Evolutionary conservation across 2,888 invertebrate genomes (phyloP).

Genomic region (Agrotis ipsilon): DNA sequence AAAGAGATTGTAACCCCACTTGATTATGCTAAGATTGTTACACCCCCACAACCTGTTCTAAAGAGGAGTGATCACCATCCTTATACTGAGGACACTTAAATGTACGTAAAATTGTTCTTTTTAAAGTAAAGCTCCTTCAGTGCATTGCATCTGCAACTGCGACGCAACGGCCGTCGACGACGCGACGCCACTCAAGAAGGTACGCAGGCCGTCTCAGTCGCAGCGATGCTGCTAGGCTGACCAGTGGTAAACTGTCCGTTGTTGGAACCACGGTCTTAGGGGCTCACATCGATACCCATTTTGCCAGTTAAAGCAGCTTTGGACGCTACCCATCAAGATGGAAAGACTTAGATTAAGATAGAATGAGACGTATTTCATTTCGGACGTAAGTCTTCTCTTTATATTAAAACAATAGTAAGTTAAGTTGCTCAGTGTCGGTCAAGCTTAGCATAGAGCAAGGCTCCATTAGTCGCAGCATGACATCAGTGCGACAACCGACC

Average conservation of each 20-base stretch:
- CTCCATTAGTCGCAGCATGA: too few species aligned
- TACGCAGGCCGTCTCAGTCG: too few species aligned
- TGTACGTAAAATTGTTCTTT: not conserved
- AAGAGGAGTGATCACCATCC: not conserved
- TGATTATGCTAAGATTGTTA: not conserved
- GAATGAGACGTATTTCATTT: not conserved
- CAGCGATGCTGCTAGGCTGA: too few species aligned
- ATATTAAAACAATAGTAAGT: not conserved
- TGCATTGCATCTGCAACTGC: too few species aligned
- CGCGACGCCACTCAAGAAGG: too few species aligned
- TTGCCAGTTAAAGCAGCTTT: not conserved
- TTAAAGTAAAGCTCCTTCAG: too few species aligned
- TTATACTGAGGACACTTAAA: constrained; percentile 10
- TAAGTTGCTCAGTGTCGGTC: not conserved
- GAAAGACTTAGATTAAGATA: too few species aligned
- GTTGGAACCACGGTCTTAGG: too few species aligned
- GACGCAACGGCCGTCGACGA: too few species aligned
- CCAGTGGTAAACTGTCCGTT: too few species aligned
- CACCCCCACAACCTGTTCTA: not conserved
- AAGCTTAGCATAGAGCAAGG: not conserved
- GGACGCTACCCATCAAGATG: not conserved
- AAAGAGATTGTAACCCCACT: not conserved
- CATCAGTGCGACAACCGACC: too few species aligned
- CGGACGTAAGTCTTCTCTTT: not conserved
- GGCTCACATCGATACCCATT: not conserved